A percentile compares a stretch with the other conserved stretches of the same genome.
phyloP scores from a whole-genome alignment of 2,797 vertebrate genomes.

The Lutjanus argentimaculatus region DNA sequence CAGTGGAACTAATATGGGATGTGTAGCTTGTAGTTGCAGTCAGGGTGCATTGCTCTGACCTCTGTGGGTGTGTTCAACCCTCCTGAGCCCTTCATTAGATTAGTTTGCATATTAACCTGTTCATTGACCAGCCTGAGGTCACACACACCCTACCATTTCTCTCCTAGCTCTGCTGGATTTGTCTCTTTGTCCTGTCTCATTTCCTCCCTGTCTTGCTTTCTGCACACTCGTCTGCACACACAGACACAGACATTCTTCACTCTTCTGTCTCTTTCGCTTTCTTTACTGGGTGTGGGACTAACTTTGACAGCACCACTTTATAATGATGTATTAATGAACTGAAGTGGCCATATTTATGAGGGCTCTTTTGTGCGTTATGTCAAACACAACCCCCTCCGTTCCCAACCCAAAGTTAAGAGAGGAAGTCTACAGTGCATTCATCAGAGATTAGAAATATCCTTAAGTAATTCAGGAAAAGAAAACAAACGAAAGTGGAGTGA shows the following conservation, averaged over 20 bases:
- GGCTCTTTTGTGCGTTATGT: constrained; percentile 21
- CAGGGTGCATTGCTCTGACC: constrained; percentile 43
- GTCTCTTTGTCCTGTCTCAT: constrained; percentile 23
- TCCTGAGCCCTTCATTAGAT: constrained; percentile 42
- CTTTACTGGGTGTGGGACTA: constrained; percentile 3
- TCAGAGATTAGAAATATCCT: constrained; percentile 51
- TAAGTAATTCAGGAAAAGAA: constrained; percentile 52
- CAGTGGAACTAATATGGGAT: constrained; percentile 29
- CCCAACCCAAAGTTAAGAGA: constrained; percentile 20
- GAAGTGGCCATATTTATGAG: constrained; percentile 31
- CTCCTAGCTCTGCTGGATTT: constrained; percentile 4
- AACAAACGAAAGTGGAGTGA: constrained; percentile 37
- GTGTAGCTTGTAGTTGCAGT: constrained; percentile 6
- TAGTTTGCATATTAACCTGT: constrained; percentile 46
- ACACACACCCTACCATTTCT: constrained; percentile 1
- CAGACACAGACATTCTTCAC: constrained; percentile 5
- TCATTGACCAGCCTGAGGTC: constrained; percentile 22
- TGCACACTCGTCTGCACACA: background rate
- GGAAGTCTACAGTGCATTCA: constrained; percentile 45
- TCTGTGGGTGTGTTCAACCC: constrained; percentile 39
- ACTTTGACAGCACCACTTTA: constrained; percentile 23
- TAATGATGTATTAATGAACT: constrained; percentile 42
- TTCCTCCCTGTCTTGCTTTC: constrained; percentile 12
- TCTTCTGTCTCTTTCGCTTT: constrained; percentile 26
- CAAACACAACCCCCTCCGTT: constrained; percentile 12